A percentile compares a stretch with the other conserved stretches of the same genome.
Evolutionary conservation across 2,888 invertebrate species (phyloP).

Genomic region (Serripes groenlandicus): DNA sequence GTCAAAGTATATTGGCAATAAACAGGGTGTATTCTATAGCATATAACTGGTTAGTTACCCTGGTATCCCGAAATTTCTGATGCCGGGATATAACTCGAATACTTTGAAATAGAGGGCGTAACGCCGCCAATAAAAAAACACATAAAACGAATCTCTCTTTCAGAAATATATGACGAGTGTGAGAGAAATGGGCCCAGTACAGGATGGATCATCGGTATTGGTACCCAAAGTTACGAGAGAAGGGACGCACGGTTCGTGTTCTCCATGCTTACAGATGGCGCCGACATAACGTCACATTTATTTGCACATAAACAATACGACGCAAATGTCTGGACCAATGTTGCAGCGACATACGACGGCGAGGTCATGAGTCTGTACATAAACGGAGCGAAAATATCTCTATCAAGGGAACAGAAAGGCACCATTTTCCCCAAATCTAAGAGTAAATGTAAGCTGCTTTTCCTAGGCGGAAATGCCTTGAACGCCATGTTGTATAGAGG

Average conservation of each 20-base stretch:
- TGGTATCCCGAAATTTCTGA: too few relatives aligned
- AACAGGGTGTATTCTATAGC: too few relatives aligned
- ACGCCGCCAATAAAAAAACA: too few relatives aligned
- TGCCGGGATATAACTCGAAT: too few relatives aligned
- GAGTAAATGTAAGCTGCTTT: conserved; percentile 71
- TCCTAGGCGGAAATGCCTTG: conserved; percentile 73
- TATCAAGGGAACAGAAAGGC: conserved; percentile 69
- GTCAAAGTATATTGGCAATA: too few relatives aligned
- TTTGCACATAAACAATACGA: conserved; percentile 67
- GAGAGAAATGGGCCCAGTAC: conserved; percentile 26
- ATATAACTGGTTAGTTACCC: too few relatives aligned
- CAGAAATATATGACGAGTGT: conserved; percentile 76
- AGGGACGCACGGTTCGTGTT: conserved; percentile 72
- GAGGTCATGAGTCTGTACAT: conserved; percentile 73
- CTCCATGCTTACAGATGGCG: conserved; percentile 71
- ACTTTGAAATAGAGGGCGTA: too few relatives aligned
- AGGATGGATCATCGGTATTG: conserved; percentile 77
- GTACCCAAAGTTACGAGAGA: conserved; percentile 42
- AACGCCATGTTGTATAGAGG: conserved; percentile 73
- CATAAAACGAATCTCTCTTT: too few relatives aligned
- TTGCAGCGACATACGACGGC: conserved; percentile 78
- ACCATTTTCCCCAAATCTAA: conserved; percentile 65
- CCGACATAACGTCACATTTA: conserved; percentile 58
- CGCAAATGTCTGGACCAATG: conserved; percentile 75
- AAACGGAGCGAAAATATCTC: conserved; percentile 76